phyloP scores from a whole-genome alignment of 2,797 vertebrate genomes.

The Typhlichthys eigenmanni region DNA sequence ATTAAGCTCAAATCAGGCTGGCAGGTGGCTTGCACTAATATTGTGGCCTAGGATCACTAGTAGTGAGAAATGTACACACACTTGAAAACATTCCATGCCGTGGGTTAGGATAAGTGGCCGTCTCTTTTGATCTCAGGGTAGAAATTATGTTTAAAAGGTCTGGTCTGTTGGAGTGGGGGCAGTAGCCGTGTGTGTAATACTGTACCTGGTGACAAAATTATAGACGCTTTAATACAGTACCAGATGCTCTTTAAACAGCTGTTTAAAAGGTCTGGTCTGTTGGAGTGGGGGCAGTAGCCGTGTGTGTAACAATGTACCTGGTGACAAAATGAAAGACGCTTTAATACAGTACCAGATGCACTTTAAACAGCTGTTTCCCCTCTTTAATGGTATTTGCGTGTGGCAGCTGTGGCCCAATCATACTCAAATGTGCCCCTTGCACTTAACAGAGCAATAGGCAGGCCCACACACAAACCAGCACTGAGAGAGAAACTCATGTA shows the following conservation, averaged over 20 bases:
- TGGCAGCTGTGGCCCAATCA: slow-evolving; percentile 44
- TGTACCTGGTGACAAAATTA: slow-evolving; percentile 10
- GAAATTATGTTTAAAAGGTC: not conserved
- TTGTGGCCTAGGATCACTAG: no score
- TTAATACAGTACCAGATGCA: slow-evolving; percentile 32
- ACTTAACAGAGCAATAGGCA: slow-evolving; percentile 46
- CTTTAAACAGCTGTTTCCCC: slow-evolving; percentile 29
- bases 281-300: not conserved
- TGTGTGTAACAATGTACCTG: not conserved
- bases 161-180: no score
- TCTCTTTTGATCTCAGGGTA: no score
- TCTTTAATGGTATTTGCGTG: slow-evolving; percentile 5
- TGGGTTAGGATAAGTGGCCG: no score
- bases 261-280: not conserved
- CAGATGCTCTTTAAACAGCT: slow-evolving; percentile 36
- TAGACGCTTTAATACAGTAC: slow-evolving; percentile 25
- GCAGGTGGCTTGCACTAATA: no score
- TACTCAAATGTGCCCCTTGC: slow-evolving; percentile 45
- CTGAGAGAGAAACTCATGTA: slow-evolving; percentile 29
- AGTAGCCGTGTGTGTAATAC: not conserved
- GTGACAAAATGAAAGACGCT: slow-evolving; percentile 25
- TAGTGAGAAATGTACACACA: no score
- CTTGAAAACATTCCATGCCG: no score
- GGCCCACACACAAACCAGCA: not conserved
- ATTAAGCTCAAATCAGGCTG: no score